phyloP scores from a whole-genome alignment of 2,113 vertebrate genomes.

The Prolemur simus region DNA sequence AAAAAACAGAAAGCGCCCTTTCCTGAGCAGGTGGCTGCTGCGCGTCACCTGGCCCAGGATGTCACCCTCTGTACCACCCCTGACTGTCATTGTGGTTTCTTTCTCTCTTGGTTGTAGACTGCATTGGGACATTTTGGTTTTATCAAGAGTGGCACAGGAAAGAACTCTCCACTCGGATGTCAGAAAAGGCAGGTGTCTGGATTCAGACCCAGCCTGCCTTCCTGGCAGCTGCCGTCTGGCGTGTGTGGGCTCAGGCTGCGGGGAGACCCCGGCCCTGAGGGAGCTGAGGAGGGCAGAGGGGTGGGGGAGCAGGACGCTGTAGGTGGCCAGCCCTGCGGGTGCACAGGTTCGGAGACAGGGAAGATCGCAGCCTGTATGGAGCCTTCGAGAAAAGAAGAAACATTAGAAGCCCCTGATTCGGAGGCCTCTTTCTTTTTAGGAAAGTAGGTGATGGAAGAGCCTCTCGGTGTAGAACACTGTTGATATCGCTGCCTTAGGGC shows the following conservation, averaged over 20 bases:
- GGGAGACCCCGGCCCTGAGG: neutral
- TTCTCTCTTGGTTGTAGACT: neutral
- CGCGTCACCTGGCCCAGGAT: no score
- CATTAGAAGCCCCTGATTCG: neutral
- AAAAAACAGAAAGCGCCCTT: neutral
- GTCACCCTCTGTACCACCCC: neutral
- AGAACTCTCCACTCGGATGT: neutral
- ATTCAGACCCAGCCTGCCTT: neutral
- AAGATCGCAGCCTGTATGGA: accelerated
- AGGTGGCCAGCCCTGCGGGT: neutral
- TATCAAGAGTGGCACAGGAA: neutral
- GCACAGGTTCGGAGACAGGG: neutral
- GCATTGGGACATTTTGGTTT: neutral
- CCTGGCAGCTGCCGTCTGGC: neutral
- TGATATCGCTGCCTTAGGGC: no score
- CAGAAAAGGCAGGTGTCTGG: neutral
- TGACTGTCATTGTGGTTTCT: neutral
- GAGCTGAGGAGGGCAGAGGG: neutral
- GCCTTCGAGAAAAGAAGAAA: neutral
- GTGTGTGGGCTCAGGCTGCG: neutral
- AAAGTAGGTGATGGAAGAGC: neutral
- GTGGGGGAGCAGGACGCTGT: neutral
- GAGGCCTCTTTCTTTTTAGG: neutral
- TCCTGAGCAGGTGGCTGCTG: accelerated
- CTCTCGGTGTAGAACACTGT: neutral